These are phyloP conservation scores for Craterocephalus amniculus DNA, from an alignment of 2,797 vertebrate genomes.

Conservation along the genomic window DNA sequence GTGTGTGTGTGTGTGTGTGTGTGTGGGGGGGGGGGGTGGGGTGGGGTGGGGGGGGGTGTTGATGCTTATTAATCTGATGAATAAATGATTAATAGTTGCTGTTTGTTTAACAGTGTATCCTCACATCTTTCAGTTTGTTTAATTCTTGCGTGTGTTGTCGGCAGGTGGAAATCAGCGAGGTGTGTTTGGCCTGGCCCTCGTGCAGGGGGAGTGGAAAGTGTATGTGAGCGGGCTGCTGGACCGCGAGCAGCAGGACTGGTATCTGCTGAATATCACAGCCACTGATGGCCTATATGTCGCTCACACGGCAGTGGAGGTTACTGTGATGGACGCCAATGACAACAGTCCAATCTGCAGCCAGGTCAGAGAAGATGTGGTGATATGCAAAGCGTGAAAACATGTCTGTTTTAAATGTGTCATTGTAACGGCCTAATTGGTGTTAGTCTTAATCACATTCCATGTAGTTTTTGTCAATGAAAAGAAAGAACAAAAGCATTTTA, in stretches of 20 bases:
- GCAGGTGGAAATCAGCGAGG: conserved; percentile 91
- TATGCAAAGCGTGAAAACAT: conserved; percentile 19
- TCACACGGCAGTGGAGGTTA: conserved; percentile 91
- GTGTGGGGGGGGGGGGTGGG: no score
- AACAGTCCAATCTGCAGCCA: conserved; percentile 95
- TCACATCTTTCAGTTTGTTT: not conserved
- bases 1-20: no score
- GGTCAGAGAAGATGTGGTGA: conserved; percentile 77
- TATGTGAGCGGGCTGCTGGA: conserved; percentile 92
- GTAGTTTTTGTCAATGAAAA: conserved; percentile 7
- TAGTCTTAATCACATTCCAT: not conserved
- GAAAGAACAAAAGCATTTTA: conserved; percentile 1
- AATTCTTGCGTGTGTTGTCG: conserved; percentile 17
- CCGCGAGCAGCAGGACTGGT: conserved; percentile 92
- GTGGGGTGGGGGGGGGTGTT: not conserved
- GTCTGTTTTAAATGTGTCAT: not conserved
- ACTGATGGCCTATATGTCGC: conserved; percentile 92
- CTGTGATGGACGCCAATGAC: conserved; percentile 95
- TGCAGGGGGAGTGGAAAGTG: conserved; percentile 95
- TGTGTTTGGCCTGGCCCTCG: conserved; percentile 89
- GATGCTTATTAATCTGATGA: conserved; percentile 21
- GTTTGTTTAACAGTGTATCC: conserved; percentile 22
- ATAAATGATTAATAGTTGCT: conserved; percentile 16
- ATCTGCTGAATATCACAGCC: conserved; percentile 94
- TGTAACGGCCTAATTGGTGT: not conserved